A percentile compares a stretch with the other conserved stretches of the same genome.
phyloP scores from a whole-genome alignment of 2,113 vertebrate genomes.

The Jaculus jaculus region DNA sequence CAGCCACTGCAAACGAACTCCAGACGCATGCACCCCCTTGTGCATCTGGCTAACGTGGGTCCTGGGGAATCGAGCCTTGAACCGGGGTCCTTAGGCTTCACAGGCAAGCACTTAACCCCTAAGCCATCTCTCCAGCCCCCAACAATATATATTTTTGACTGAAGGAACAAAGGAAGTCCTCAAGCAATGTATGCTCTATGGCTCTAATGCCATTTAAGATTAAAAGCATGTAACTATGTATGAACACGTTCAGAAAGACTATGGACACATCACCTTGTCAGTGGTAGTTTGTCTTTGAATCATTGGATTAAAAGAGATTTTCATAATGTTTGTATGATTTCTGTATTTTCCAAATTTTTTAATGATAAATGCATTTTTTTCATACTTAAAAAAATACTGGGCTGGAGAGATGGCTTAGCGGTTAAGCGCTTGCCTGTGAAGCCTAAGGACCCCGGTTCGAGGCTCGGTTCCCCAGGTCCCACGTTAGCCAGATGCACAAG shows the following conservation, averaged over 20 bases:
- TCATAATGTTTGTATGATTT: neutral
- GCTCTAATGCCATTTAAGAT: neutral
- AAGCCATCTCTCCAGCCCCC: neutral
- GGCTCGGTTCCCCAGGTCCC: too few relatives aligned
- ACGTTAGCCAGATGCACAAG: too few relatives aligned
- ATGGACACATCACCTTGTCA: neutral
- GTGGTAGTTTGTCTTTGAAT: neutral
- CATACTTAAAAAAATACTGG: neutral
- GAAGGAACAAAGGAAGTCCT: neutral
- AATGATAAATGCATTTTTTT: neutral
- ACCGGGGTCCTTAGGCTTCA: neutral
- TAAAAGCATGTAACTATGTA: neutral
- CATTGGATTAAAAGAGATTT: neutral
- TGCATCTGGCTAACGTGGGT: neutral
- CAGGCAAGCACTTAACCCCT: too few relatives aligned
- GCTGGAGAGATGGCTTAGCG: too few relatives aligned
- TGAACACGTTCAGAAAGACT: too few relatives aligned
- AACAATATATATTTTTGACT: neutral
- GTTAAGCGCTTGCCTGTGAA: too few relatives aligned
- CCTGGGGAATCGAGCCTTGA: neutral
- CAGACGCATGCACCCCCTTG: too few relatives aligned
- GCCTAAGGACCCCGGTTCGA: too few relatives aligned
- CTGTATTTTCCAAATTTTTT: neutral
- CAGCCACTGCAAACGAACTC: too few relatives aligned
- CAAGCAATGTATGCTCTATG: neutral